Evolutionary conservation across 2,797 vertebrate genomes (phyloP), one percentile per base, ranked within the genome.

Genomic region (Myotis daubentonii): DNA sequence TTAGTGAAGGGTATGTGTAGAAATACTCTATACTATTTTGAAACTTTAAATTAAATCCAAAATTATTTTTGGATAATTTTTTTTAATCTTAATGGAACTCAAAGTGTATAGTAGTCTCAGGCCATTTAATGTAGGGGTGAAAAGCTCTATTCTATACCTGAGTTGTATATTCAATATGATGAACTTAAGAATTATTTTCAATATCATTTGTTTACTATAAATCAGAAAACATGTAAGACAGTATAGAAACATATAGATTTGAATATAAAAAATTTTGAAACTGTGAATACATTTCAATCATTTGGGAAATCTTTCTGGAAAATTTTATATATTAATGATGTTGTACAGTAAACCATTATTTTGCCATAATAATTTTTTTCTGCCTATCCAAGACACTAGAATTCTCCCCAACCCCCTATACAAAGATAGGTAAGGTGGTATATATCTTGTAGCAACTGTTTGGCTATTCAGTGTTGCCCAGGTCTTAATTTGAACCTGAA

Each of bases 191-290:
- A 38, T 55, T 51, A 82, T 87, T 91, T 93, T 83, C 49, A 74
- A n/a, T 88, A 66, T 75, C 1, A 86, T 92, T 87, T 96, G 30
- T 78, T 72, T 85, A 62, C 16, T 74, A 9, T 86, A 86, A 82
- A 75, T 66, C 19, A 51, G 23, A 75, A 80, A 90, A 25, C 28
- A 38, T 81, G 6, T 74, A 75, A n/a, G 57, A 70, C 1, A 84
- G 28, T 86, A 93, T 86, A 49, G 9, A 80, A 93, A 49, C 25
- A 84, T 41, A 22, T 53, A 74, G 55, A 30, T 3, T 82, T 74
- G 60, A 57, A 86, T 79, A 44, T 76, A 80, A 83, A 82, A 75
- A 57, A 53, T 60, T 68, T 87, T 60, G 30, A 87, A 91, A 89
- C 11, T 86, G 0, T 74, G 41, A 86, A 13, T 62, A 81, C 38